These are phyloP conservation scores for Parnassius apollo DNA, from an alignment of 2,888 invertebrate species.

Conservation along the genomic window DNA sequence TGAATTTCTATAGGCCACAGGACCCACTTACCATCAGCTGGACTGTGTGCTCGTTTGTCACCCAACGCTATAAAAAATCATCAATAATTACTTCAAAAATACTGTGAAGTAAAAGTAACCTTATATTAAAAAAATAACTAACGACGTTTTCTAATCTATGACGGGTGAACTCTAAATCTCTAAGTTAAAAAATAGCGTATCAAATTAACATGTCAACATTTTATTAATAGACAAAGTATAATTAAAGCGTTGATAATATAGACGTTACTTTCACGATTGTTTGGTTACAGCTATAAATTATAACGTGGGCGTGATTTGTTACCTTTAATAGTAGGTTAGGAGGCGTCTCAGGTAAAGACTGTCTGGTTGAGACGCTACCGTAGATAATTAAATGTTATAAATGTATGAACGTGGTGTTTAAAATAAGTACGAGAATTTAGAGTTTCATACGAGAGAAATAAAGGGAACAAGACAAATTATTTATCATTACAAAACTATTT, in stretches of 20 bases:
- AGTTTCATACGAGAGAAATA: no score
- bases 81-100: no score
- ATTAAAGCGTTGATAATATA: conserved; percentile 37
- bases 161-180: neutral
- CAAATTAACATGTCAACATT: conserved; percentile 48
- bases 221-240: conserved; percentile 46
- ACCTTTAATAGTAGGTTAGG: conserved; percentile 35
- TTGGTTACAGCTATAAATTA: conserved; percentile 39
- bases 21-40: no score
- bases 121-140: neutral
- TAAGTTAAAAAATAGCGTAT: conserved; percentile 4
- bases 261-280: conserved; percentile 35
- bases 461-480: no score
- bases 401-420: conserved; percentile 6
- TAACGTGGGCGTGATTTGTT: conserved; percentile 48
- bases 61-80: no score
- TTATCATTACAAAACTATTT: no score
- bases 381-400: conserved; percentile 19
- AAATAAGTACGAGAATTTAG: neutral
- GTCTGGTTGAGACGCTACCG: conserved; percentile 28
- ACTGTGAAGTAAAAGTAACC: no score
- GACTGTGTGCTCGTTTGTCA: no score
- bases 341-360: conserved; percentile 23
- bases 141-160: conserved; percentile 3
- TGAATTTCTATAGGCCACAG: no score